These are phyloP conservation scores for Onychomys leucogaster DNA, from an alignment of 2,797 vertebrate species.

Conservation along the genomic window DNA sequence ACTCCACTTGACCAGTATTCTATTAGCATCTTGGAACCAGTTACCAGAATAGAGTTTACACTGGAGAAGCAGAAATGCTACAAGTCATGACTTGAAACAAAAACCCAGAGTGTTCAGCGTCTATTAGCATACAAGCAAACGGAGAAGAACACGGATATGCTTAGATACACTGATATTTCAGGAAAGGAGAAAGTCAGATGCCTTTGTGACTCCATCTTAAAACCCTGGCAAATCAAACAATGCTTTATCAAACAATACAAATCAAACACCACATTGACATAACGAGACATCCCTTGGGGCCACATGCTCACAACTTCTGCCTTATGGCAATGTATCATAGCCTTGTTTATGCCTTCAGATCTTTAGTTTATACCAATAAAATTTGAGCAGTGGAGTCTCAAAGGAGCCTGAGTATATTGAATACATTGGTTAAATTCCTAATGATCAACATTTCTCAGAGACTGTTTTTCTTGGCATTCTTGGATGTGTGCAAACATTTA, in stretches of 20 bases:
- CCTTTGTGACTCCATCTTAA: conserved; percentile 43
- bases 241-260: not conserved
- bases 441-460: conserved; percentile 46
- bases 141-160: not conserved
- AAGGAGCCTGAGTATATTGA: not conserved
- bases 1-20: not conserved
- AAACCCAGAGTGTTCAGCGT: not conserved
- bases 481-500: conserved; percentile 10
- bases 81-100: not conserved
- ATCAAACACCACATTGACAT: conserved; percentile 30
- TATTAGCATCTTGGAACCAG: not conserved
- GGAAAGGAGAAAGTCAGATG: conserved; percentile 48
- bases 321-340: not conserved
- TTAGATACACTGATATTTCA: not conserved
- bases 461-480: conserved; percentile 15
- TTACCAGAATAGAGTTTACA: not conserved
- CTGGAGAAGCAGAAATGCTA: not conserved
- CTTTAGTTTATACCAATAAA: conserved; percentile 18
- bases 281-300: not conserved
- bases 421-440: conserved; percentile 27
- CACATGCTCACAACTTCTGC: not conserved
- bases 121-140: not conserved
- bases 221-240: conserved; percentile 28
- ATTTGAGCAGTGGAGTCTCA: not conserved
- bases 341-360: not conserved